Base-by-base conservation (phyloP, 2,888 invertebrate genomes). In the Polietes domitor region DNA sequence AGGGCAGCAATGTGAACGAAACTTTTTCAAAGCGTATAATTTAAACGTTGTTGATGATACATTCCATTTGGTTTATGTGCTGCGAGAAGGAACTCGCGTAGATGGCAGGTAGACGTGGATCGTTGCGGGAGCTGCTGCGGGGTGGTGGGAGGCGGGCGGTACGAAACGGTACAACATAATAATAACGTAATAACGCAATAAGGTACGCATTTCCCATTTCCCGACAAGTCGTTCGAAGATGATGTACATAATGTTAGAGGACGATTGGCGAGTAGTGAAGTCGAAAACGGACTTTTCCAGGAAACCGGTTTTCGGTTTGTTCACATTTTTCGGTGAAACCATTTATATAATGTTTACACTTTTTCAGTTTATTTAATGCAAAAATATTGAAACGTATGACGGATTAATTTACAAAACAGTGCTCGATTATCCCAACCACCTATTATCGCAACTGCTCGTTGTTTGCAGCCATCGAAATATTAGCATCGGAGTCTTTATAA, bases 21-120 rank as follows among this genome's bases (percentile, higher is more conserved):
- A 77, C 50, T 77, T 72, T 63, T 63, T 21, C 63, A 32, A 28
- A 58, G 32, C 47, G 9, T 47, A 28, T 61, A 71, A 70, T 37
- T 71, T 70, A 77, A 77, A 77, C 63, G 58, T 65, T 61, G 32
- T 72, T 72, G 72, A 72, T 43, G 58, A 37, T 58, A 73, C 17
- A 58, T 24, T 73, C 26, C 43, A 58, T 21, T 72, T 72, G 55
- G 32, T 55, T 58, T 58, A 41, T 58, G 21, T 19, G 17, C 37
- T 21, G 50, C 47, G 4, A 50, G 12, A 55, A 37, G 61, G n/a
- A 71, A 47, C 37, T 24, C 10, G 41, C 26, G 12, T 21, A 65
- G 9, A 19, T 17, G 10, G 3, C 37, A 26, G 1, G 32, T 32
- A 28, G 61, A 61, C 2, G 28, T 24, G 15, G 61, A 3, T 9